Evolutionary conservation across 2,113 vertebrate genomes (phyloP), one percentile per base, ranked within the genome.

Genomic region (Rhipidura dahli): DNA sequence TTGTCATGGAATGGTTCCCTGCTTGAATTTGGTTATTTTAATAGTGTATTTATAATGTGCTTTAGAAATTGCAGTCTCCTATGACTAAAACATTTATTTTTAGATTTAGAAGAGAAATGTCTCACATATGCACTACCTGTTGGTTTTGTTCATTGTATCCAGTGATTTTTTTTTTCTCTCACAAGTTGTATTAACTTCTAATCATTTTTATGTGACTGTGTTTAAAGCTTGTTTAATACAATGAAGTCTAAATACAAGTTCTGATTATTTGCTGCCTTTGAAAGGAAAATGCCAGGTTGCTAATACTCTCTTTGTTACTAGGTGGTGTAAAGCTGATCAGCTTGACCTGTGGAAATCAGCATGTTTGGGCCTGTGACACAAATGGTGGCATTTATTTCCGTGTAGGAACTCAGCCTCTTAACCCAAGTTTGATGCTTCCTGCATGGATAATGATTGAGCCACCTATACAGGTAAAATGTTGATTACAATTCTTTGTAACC

Each of bases 401-500:
- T 23, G 99, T 99, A 1, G 99, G 99, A 89, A 99, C 99, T 20
- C 99, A 99, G 49, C 99, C 99, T 11, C 94, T 99, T 65, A 99
- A 99, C 94, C 99, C 99, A 8, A 99, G 98, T 93, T 98, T 99
- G 98, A 99, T 99, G 99, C 98, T 99, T 65, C 99, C 99, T 0
- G 99, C 99, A 0, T 99, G 99, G 99, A 99, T 99, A 96, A 98
- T 98, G 90, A 99, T 99, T 37, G 99, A 99, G 71, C 98, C 99
- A 17, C 99, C 99, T 23, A 97, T 97, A 53, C 99, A 99, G 99
- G 99, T 99, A 98, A 95, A 87, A 54, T 17, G 37, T 57, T 83
- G 40, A 44, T 80, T 85, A 23, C 39, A 54, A 1, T 63, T 85
- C 69, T 87, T 83, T 54, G 13, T 76, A 61, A 89, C 12, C 15